phyloP scores from a whole-genome alignment of 2,888 invertebrate genomes.

The Mimachlamys varia region DNA sequence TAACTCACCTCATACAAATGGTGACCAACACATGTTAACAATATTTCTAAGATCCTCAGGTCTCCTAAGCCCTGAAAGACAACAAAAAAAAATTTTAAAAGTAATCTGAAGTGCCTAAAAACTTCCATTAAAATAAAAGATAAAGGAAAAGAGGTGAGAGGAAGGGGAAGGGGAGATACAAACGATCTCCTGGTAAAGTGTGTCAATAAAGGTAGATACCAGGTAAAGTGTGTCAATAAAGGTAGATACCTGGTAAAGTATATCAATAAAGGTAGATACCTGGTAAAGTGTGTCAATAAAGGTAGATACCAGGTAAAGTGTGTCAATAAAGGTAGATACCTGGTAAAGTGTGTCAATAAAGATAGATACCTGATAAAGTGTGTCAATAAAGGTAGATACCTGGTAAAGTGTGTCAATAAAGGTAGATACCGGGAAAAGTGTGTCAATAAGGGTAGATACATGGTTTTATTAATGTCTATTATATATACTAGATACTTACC shows the following conservation, averaged over 20 bases:
- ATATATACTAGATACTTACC: slow-evolving; percentile 54
- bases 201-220: not conserved
- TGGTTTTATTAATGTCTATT: too few species aligned
- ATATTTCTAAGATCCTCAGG: slow-evolving; percentile 92
- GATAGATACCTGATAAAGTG: not conserved
- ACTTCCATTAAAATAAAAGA: too few species aligned
- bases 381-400: not conserved
- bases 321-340: not conserved
- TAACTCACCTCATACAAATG: slow-evolving; percentile 96
- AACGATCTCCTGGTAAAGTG: too few species aligned
- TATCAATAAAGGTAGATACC: not conserved
- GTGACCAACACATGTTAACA: slow-evolving; percentile 95
- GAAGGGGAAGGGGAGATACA: too few species aligned
- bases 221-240: not conserved
- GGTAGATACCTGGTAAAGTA: not conserved
- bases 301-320: not conserved
- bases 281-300: not conserved
- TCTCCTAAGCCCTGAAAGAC: slow-evolving; percentile 81
- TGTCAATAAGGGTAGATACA: not conserved
- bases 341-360: not conserved
- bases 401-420: not conserved
- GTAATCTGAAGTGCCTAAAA: not conserved
- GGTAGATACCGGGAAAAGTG: not conserved
- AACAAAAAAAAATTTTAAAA: slow-evolving; percentile 36
- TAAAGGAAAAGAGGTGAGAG: too few species aligned